Evolutionary conservation across 2,888 invertebrate species (phyloP).

Genomic region (Ferrisia virgata): DNA sequence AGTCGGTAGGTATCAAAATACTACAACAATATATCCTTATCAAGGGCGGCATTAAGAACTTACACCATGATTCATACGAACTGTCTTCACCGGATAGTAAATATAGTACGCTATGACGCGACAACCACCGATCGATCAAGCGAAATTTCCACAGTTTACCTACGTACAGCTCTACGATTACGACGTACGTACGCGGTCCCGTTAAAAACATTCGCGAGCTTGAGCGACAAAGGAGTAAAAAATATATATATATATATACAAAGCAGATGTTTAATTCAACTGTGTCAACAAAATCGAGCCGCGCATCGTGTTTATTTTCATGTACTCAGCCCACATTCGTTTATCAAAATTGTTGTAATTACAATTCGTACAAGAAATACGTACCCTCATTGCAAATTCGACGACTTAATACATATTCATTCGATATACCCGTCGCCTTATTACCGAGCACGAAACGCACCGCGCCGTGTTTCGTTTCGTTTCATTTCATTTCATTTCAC

Average conservation of each 20-base stretch:
- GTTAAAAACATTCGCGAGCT: not conserved
- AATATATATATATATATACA: constrained; percentile 7
- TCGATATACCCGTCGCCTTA: not conserved
- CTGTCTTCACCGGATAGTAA: not conserved
- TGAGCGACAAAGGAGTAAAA: constrained; percentile 25
- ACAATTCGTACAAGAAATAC: constrained; percentile 21
- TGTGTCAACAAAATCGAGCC: constrained; percentile 36
- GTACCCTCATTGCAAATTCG: not conserved
- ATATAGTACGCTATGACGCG: not conserved
- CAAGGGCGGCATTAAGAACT: no score
- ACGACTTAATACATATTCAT: constrained; percentile 39
- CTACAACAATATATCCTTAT: no score
- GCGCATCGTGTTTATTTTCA: constrained; percentile 27
- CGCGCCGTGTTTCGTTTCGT: not conserved
- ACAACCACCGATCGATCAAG: not conserved
- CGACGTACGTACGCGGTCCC: not conserved
- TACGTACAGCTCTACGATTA: not conserved
- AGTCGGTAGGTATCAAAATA: no score
- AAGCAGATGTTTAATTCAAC: constrained; percentile 42
- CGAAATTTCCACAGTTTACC: not conserved
- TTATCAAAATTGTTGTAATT: constrained; percentile 36
- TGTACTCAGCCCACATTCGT: constrained; percentile 39
- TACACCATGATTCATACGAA: not conserved
- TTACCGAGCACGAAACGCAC: not conserved
- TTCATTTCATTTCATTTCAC: not conserved